Evolutionary conservation across 2,113 vertebrate species (phyloP).

Genomic region (Eublepharis macularius): DNA sequence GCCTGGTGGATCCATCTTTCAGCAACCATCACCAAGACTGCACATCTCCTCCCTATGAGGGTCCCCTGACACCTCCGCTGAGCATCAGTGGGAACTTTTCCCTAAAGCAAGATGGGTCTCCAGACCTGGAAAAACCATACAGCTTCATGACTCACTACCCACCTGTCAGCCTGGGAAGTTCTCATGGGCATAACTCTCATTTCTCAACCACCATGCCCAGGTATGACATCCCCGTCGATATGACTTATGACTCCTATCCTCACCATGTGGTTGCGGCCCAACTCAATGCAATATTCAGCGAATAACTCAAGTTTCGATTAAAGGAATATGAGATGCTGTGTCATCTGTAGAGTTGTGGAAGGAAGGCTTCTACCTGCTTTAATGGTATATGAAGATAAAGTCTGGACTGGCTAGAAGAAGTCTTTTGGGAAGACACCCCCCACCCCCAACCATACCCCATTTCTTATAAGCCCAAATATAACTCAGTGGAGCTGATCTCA

Average conservation of each 20-base stretch:
- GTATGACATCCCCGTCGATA: conserved; percentile 90
- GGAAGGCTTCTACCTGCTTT: background rate
- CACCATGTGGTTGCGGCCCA: conserved; percentile 81
- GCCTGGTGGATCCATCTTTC: conserved; percentile 75
- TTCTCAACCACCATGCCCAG: conserved; percentile 78
- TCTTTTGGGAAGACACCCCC: accelerated
- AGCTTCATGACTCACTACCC: conserved; percentile 75
- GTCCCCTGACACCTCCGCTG: conserved; percentile 90
- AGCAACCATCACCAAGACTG: conserved; percentile 83
- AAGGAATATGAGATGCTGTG: background rate
- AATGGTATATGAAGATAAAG: background rate
- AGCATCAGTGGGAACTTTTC: conserved; percentile 94
- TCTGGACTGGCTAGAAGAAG: background rate
- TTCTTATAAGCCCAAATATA: background rate
- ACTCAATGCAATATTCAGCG: conserved; percentile 86
- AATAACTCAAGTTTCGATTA: conserved; percentile 64
- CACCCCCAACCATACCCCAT: background rate
- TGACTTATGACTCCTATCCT: conserved; percentile 86
- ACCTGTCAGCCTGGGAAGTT: conserved; percentile 71
- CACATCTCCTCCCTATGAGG: conserved; percentile 90
- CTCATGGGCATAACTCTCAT: conserved; percentile 79
- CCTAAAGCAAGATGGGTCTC: conserved; percentile 91
- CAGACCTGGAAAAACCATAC: conserved; percentile 88
- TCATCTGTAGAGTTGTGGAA: background rate
- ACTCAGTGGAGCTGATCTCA: conserved; percentile 18